Evolutionary conservation across 2,888 invertebrate species (phyloP), one percentile per base, ranked within the genome.

Genomic region (Chorisops tibialis): DNA sequence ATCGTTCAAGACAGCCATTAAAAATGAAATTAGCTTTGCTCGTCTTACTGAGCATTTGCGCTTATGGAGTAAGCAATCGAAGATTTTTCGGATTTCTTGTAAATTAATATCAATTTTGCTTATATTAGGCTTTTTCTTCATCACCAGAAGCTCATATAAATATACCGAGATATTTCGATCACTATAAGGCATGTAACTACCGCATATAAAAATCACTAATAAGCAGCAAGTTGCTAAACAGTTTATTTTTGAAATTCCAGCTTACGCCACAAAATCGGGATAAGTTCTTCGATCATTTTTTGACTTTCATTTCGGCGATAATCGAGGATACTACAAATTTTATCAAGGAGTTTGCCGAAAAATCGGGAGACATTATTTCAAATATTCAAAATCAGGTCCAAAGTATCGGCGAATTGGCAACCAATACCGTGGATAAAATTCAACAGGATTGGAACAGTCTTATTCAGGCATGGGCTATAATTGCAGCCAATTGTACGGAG

Each of bases 1-100:
- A 43, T 43, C 14, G 9, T 56, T 14, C 45, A 6, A n/a, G 43
- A 5, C 18, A 30, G 12, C 30, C 18, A 19, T 24, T 30, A 4
- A 56, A 21, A 43, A 56, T 56, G 56, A 56, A 45, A 30, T 43
- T 56, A 11, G 22, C 43, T 56, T 24, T 43, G 30, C 35, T 43
- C 7, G 16, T 56, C 2, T 14, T 22, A 6, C 7, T 30, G 43
- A 30, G 56, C 18, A 9, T 45, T 45, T 56, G 43, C 14, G 56
- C 18, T 5, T 45, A 45, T 14, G 11, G 21, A 12, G 56, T 56
- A 56, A 56, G 43, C 43, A 43, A n/a, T n/a, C n/a, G n/a, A n/a
- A n/a, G n/a, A n/a, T n/a, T n/a, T n/a, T n/a, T n/a, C n/a, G n/a
- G n/a, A n/a, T n/a, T n/a, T n/a, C n/a, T n/a, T n/a, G n/a, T n/a